Percentiles rank a stretch among this genome's conserved stretches.
Evolutionary conservation across 2,888 invertebrate species (phyloP).

Genomic region (Chrysotoxum bicinctum): DNA sequence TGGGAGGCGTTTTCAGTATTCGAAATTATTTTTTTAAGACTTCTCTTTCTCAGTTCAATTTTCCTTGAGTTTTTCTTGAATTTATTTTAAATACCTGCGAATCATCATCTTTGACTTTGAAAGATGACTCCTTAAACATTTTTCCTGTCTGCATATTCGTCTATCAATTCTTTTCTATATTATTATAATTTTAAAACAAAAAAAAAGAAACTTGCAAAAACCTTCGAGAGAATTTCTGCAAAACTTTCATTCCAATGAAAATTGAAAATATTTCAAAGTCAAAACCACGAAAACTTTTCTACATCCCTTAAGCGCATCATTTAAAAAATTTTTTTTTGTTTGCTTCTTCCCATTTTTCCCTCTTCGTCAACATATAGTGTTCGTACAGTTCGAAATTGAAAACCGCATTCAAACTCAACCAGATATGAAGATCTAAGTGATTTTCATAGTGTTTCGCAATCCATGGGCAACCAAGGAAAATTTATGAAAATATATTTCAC

Average conservation of each 20-base stretch:
- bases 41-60: too few relatives aligned
- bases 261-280: neutral
- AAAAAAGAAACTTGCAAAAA: neutral
- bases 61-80: too few relatives aligned
- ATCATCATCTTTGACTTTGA: too few relatives aligned
- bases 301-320: neutral
- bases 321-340: neutral
- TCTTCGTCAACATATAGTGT: neutral
- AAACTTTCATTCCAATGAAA: neutral
- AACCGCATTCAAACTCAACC: constrained; percentile 20
- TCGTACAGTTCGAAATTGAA: neutral
- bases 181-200: neutral
- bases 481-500: constrained; percentile 49
- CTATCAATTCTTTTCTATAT: neutral
- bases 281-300: neutral
- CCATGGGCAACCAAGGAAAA: constrained; percentile 13
- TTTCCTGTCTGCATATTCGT: neutral
- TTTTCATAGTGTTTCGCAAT: constrained; percentile 37
- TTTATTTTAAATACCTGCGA: too few relatives aligned
- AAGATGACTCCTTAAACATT: too few relatives aligned
- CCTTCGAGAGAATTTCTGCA: neutral
- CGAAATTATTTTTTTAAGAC: too few relatives aligned
- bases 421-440: constrained; percentile 42
- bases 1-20: too few relatives aligned
- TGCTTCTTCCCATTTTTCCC: neutral